These are phyloP conservation scores for Apotomis turbidana DNA, from an alignment of 2,888 invertebrate species.

Conservation along the genomic window DNA sequence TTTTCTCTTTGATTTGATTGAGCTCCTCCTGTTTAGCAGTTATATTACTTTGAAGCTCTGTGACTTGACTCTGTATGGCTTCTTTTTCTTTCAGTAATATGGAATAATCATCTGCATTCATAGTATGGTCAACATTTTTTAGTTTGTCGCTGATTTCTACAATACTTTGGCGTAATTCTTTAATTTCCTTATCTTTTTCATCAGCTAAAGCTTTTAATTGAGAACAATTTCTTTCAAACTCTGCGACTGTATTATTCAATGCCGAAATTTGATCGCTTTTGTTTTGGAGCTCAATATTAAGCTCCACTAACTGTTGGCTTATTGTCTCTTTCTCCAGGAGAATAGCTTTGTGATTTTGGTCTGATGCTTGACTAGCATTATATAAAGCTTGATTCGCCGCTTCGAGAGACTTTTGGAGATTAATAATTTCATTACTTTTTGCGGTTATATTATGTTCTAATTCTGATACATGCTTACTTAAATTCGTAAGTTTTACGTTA, in stretches of 20 bases:
- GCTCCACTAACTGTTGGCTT: conserved; percentile 55
- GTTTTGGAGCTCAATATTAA: conserved; percentile 60
- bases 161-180: conserved; percentile 68
- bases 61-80: conserved; percentile 57
- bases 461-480: conserved; percentile 57
- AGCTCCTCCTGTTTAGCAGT: conserved; percentile 58
- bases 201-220: conserved; percentile 56
- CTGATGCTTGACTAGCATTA: conserved; percentile 50
- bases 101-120: conserved; percentile 62
- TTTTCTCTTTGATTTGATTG: conserved; percentile 55
- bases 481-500: conserved; percentile 52
- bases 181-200: conserved; percentile 69
- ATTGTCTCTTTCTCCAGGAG: conserved; percentile 61
- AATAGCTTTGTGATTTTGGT: conserved; percentile 46
- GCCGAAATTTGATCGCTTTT: conserved; percentile 61
- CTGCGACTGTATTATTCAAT: conserved; percentile 53
- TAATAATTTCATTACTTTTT: conserved; percentile 65
- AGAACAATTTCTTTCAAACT: conserved; percentile 52
- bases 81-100: conserved; percentile 65
- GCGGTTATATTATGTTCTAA: conserved; percentile 55
- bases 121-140: conserved; percentile 58
- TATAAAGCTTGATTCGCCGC: conserved; percentile 54
- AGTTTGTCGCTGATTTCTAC: conserved; percentile 66
- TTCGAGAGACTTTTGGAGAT: conserved; percentile 56
- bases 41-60: conserved; percentile 56